Evolutionary conservation across 2,797 vertebrate species (phyloP), one percentile per base, ranked within the genome.

Genomic region (Danio albolineatus): DNA sequence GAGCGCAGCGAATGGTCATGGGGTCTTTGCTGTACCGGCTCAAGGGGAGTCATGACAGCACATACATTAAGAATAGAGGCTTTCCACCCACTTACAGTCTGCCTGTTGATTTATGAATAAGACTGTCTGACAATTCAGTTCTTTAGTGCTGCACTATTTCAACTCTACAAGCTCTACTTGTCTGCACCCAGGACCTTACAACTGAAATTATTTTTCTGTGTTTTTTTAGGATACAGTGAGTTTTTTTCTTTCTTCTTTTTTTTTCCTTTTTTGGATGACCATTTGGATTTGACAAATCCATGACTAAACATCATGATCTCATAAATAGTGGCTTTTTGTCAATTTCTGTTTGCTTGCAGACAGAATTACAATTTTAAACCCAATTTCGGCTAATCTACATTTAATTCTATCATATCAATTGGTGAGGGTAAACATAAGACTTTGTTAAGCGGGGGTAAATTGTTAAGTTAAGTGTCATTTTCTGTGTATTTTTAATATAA

Each of bases 1-100:
- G 85, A 69, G 85, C 85, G 77, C 28, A 65, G 66, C 85, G 82
- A 56, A 38, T 38, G 61, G 53, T 53, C 59, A 72, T 65, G 38
- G 48, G 67, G 46, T 54, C 59, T 73, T 61, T 54, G 79, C 56
- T 62, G 64, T 69, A 61, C 19, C 5, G 4, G 59, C 41, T 28
- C 60, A 72, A 39, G 49, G 16, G 41, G 59, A 72, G 67, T 77
- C 67, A 43, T 73, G 60, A 73, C 80, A 57, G 61, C 66, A 71
- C 66, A 64, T 71, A 46, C 48, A 70, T 70, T 78, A 70, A 76
- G 57, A 71, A 70, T 60, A 61, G 28, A 69, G 39, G 38, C n/a
- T 54, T 53, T 53, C 48, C 73, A 53, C 80, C 66, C 67, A 77
- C 80, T 76, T 44, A 56, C 57, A 54, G 66, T 39, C 65, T 39